phyloP scores from a whole-genome alignment of 2,888 invertebrate genomes.

The Clanis bilineata region DNA sequence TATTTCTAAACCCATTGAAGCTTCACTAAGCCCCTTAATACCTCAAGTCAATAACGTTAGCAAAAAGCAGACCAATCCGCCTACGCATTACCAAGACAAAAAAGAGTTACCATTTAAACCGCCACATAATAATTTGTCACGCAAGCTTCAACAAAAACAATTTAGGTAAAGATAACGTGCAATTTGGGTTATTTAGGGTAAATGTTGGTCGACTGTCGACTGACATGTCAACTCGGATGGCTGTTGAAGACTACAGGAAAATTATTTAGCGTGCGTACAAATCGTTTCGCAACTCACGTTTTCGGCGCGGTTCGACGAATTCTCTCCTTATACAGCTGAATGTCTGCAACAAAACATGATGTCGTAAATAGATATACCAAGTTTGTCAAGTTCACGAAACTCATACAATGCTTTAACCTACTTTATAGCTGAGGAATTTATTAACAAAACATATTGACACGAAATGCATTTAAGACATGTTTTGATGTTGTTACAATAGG shows the following conservation, averaged over 20 bases:
- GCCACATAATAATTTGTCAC: neutral
- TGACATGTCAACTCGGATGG: neutral
- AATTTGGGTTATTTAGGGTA: neutral
- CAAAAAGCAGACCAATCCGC: neutral
- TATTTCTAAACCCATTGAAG: neutral
- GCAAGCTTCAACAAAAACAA: neutral
- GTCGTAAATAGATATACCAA: constrained; percentile 11
- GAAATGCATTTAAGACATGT: too few relatives aligned
- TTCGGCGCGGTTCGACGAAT: constrained; percentile 1
- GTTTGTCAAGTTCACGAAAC: constrained; percentile 9
- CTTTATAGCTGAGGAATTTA: neutral
- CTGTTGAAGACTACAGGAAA: neutral
- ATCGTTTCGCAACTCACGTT: constrained; percentile 15
- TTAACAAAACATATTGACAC: too few relatives aligned
- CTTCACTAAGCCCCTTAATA: neutral
- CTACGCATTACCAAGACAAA: neutral
- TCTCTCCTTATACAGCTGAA: constrained; percentile 13
- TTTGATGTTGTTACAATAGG: too few relatives aligned
- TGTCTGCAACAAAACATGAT: constrained; percentile 17
- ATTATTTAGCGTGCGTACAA: neutral
- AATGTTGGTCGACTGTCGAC: neutral
- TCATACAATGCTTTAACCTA: constrained; percentile 6
- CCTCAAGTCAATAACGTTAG: neutral
- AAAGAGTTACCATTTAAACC: neutral
- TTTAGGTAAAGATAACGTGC: neutral